Conservation (phyloP, 2,113 vertebrate species). For the Xiphophorus hellerii region DNA sequence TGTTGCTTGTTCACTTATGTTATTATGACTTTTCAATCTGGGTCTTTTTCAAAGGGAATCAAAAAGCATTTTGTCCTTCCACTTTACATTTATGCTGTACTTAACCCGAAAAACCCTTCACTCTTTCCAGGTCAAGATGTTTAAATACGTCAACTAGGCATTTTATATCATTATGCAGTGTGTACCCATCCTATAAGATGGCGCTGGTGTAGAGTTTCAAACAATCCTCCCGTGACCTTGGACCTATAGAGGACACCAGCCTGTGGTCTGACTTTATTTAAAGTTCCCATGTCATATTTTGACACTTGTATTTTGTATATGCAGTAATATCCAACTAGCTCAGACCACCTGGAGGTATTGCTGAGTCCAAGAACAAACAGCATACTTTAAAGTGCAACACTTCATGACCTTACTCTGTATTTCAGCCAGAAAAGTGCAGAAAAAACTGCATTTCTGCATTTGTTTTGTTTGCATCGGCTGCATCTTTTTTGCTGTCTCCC, state of each 20-base stretch:
- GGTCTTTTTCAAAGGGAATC: background rate
- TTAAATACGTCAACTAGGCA: background rate
- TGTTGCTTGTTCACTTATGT: background rate
- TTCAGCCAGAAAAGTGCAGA: slow-evolving; percentile 1
- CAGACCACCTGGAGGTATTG: slow-evolving; percentile 14
- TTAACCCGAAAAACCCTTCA: background rate
- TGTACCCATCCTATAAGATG: background rate
- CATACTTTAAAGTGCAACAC: background rate
- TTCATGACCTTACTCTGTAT: background rate
- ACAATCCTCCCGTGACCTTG: slow-evolving; percentile 28
- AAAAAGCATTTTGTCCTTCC: background rate
- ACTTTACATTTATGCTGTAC: background rate
- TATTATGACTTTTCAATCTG: no score
- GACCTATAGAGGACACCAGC: background rate
- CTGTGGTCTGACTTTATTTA: slow-evolving; percentile 17
- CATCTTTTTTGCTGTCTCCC: background rate
- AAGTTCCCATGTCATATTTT: slow-evolving; percentile 49
- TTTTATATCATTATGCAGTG: background rate
- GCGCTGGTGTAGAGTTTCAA: slow-evolving; percentile 20
- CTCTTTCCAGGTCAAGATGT: background rate
- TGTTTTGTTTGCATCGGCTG: background rate
- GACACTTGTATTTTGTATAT: slow-evolving; percentile 1
- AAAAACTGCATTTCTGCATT: background rate
- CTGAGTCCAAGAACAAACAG: slow-evolving; percentile 1
- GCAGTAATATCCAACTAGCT: slow-evolving; percentile 7